These are phyloP conservation scores for Scaptomyza reducta DNA, from an alignment of 2,888 invertebrate species.

Conservation along the genomic window DNA sequence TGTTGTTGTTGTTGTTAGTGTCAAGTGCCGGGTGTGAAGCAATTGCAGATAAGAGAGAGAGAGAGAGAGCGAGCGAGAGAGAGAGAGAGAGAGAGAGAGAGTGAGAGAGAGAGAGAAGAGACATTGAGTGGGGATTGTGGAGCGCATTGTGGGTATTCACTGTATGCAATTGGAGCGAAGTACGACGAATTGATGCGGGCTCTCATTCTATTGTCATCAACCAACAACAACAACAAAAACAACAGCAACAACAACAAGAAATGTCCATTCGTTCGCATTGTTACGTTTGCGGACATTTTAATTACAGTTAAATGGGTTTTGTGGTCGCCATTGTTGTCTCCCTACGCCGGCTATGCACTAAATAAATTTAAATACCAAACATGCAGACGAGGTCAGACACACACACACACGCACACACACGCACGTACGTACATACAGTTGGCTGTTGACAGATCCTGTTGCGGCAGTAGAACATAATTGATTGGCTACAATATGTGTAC, in stretches of 20 bases:
- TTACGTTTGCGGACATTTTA: slow-evolving; percentile 63
- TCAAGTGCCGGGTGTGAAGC: slow-evolving; percentile 7
- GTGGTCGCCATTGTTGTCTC: slow-evolving; percentile 58
- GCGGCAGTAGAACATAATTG: slow-evolving; percentile 20
- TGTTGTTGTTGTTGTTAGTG: neutral
- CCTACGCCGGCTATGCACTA: slow-evolving; percentile 45
- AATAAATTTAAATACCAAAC: slow-evolving; percentile 61
- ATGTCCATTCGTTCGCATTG: slow-evolving; percentile 34
- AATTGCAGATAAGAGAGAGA: neutral
- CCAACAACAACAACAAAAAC: slow-evolving; percentile 20
- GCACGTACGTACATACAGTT: neutral
- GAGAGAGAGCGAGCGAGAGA: neutral
- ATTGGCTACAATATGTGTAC: slow-evolving; percentile 6
- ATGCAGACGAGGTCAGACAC: slow-evolving; percentile 30
- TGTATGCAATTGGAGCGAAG: neutral
- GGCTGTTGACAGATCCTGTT: neutral
- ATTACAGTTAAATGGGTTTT: slow-evolving; percentile 68
- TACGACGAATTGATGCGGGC: slow-evolving; percentile 2
- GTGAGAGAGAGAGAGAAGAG: neutral
- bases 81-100: neutral
- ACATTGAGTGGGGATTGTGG: neutral
- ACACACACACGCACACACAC: slow-evolving; percentile 6
- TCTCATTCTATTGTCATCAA: slow-evolving; percentile 9
- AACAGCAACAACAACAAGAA: slow-evolving; percentile 6
- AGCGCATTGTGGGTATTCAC: neutral